Conservation (phyloP, 1,140 invertebrate species). For the Idris sp. region DNA sequence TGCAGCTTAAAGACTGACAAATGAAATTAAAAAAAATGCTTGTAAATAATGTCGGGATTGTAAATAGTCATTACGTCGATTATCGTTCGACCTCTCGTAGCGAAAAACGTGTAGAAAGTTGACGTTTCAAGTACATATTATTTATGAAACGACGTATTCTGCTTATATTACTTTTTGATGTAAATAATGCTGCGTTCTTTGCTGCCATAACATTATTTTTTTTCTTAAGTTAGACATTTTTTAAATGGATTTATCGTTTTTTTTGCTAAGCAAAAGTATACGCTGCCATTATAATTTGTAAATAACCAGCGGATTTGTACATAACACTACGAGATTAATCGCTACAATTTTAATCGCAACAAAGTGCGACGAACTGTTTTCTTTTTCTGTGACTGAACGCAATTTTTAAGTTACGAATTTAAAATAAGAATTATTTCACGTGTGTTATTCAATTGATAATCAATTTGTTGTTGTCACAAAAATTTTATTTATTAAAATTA, state of each 20-base stretch:
- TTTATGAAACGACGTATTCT: conserved; percentile 25
- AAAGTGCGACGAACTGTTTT: conserved; percentile 6
- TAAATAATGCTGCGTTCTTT: conserved; percentile 19
- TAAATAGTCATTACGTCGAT: conserved; percentile 58
- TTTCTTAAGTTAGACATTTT: conserved; percentile 5
- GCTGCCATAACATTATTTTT: conserved; percentile 5
- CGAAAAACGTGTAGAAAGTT: conserved; percentile 36
- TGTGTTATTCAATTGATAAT: too few relatives aligned
- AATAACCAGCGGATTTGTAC: conserved; percentile 33
- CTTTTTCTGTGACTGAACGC: conserved; percentile 12
- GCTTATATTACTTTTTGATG: conserved; percentile 5
- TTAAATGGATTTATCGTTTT: conserved; percentile 22
- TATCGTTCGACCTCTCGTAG: conserved; percentile 8
- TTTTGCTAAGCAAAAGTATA: conserved; percentile 11
- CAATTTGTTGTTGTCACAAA: too few relatives aligned
- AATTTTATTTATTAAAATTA: too few relatives aligned
- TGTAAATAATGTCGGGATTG: conserved; percentile 56
- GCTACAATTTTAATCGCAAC: conserved; percentile 1
- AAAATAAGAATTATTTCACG: too few relatives aligned
- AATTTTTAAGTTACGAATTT: conserved; percentile 4
- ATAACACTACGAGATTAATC: conserved; percentile 27
- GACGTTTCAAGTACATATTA: conserved; percentile 34
- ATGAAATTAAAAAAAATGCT: conserved; percentile 64
- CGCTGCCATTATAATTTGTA: conserved; percentile 34
- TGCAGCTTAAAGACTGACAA: conserved; percentile 77